Evolutionary conservation across 2,113 vertebrate species (phyloP).

Genomic region (Sterna hirundo): DNA sequence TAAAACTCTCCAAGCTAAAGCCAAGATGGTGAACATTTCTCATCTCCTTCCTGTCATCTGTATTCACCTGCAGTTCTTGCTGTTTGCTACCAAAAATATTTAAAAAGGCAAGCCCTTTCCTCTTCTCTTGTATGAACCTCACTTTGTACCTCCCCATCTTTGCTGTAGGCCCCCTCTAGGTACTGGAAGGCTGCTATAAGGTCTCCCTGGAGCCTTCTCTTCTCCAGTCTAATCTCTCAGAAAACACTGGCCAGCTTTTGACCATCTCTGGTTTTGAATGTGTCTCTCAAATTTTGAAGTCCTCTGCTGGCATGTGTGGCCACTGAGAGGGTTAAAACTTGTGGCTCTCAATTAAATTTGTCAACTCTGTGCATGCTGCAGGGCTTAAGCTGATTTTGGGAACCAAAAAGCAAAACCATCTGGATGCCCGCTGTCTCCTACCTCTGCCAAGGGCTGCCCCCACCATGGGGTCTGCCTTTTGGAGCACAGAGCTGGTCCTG

Average conservation of each 20-base stretch:
- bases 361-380: neutral
- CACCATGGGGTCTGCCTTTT: fast-evolving
- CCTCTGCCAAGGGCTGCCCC: neutral
- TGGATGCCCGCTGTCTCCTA: neutral
- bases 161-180: too few relatives aligned
- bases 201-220: too few relatives aligned
- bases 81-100: neutral
- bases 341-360: neutral
- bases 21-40: neutral
- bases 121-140: neutral
- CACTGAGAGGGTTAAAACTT: neutral
- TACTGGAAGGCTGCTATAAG: too few relatives aligned
- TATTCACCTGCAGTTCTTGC: neutral
- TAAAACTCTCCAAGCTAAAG: neutral
- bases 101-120: neutral
- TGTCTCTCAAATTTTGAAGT: neutral
- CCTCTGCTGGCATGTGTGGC: neutral
- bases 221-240: neutral
- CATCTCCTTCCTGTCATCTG: neutral
- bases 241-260: neutral
- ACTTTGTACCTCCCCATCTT: neutral
- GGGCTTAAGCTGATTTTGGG: neutral
- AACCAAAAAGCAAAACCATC: neutral
- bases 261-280: neutral
- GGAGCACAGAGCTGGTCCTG: fast-evolving